These are phyloP conservation scores for Synergus umbraculus DNA, from an alignment of 2,888 invertebrate genomes.

Conservation along the genomic window DNA sequence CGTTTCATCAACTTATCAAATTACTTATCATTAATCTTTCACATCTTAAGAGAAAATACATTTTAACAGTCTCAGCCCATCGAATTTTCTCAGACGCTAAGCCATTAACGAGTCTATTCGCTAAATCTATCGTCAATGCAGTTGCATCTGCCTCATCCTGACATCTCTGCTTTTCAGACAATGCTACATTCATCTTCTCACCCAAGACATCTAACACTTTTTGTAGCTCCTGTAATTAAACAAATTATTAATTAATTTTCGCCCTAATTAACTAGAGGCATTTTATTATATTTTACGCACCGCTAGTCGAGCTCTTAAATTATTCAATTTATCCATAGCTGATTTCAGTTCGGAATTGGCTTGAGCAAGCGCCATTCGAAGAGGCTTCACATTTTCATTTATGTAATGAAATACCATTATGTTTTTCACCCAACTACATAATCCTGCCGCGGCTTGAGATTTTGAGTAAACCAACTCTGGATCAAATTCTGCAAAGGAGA, in stretches of 20 bases:
- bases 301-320: conserved; percentile 85
- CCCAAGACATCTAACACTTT: conserved; percentile 86
- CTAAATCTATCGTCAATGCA: conserved; percentile 91
- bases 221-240: conserved; percentile 82
- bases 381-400: conserved; percentile 94
- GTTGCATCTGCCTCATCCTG: conserved; percentile 96
- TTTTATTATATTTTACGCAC: conserved; percentile 71
- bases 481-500: conserved; percentile 83
- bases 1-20: background rate
- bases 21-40: conserved; percentile 17
- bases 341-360: conserved; percentile 91
- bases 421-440: conserved; percentile 97
- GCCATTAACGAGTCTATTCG: conserved; percentile 94
- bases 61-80: conserved; percentile 85
- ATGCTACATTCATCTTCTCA: conserved; percentile 91
- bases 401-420: conserved; percentile 93
- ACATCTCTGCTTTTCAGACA: conserved; percentile 91
- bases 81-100: conserved; percentile 94
- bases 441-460: conserved; percentile 93
- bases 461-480: conserved; percentile 90
- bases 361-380: conserved; percentile 89
- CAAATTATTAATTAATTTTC: too few relatives aligned
- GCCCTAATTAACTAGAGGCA: too few relatives aligned
- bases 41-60: conserved; percentile 68
- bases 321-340: conserved; percentile 88